These are phyloP conservation scores for Lutraria lutraria DNA, from an alignment of 2,888 invertebrate species.

Conservation along the genomic window DNA sequence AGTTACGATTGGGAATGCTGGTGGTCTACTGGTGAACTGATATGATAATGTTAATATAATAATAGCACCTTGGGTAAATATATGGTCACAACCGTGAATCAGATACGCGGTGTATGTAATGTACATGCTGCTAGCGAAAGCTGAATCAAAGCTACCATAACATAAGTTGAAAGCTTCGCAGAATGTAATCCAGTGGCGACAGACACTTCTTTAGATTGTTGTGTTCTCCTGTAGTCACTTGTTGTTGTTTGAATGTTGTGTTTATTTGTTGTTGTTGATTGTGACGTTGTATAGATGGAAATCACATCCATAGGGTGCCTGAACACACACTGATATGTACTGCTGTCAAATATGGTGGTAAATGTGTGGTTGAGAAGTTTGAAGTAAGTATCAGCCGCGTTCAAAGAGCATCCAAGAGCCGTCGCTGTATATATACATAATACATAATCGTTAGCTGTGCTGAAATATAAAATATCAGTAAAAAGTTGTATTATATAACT, in stretches of 20 bases:
- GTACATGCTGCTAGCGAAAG: neutral
- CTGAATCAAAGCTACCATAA: neutral
- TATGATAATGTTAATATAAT: constrained; percentile 11
- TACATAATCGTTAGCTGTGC: constrained; percentile 79
- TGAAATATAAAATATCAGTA: constrained; percentile 50
- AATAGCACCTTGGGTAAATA: constrained; percentile 9
- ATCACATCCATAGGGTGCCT: constrained; percentile 75
- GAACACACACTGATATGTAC: constrained; percentile 66
- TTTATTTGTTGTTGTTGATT: constrained; percentile 56
- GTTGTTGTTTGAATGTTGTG: constrained; percentile 10
- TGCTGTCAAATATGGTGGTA: constrained; percentile 48
- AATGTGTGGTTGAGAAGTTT: constrained; percentile 77
- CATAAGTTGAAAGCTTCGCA: neutral
- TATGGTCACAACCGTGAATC: constrained; percentile 19
- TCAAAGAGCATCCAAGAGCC: constrained; percentile 79
- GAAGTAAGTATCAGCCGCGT: constrained; percentile 79
- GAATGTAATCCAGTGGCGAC: neutral
- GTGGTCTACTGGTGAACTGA: neutral
- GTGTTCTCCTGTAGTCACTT: constrained; percentile 1
- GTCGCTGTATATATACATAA: constrained; percentile 79
- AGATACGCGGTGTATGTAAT: neutral
- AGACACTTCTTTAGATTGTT: constrained; percentile 35
- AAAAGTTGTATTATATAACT: neutral
- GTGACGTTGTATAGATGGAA: constrained; percentile 73
- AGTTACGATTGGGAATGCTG: neutral